Percentiles rank a stretch among this genome's conserved stretches.
Conservation (phyloP, 2,797 vertebrate species). For the Urocyon cinereoargenteus region DNA sequence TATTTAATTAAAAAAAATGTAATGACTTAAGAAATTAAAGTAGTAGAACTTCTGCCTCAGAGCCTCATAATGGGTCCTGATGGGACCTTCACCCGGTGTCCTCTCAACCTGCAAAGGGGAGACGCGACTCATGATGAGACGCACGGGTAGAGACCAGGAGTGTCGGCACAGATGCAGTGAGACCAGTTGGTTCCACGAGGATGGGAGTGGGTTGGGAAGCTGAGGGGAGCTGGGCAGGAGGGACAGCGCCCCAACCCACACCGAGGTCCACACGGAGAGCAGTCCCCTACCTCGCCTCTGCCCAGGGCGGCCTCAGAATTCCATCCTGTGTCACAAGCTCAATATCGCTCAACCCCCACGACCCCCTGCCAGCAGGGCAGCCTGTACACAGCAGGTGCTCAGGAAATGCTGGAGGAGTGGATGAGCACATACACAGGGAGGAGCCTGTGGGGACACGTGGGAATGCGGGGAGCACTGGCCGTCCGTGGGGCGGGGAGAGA, state of each 20-base stretch:
- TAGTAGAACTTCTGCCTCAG: neutral
- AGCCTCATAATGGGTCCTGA: neutral
- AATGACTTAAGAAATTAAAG: neutral
- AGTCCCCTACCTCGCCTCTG: neutral
- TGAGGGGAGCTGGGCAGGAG: neutral
- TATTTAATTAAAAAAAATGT: neutral
- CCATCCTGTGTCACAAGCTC: neutral
- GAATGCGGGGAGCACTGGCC: too few species aligned
- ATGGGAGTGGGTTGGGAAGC: neutral
- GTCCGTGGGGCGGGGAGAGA: too few species aligned
- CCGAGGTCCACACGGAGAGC: neutral
- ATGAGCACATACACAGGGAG: neutral
- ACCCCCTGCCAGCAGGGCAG: neutral
- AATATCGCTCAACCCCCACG: neutral
- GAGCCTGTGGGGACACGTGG: too few species aligned
- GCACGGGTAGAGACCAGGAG: neutral
- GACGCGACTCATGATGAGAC: neutral
- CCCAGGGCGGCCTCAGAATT: neutral
- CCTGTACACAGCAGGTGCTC: neutral
- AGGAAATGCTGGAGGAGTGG: neutral
- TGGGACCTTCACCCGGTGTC: neutral
- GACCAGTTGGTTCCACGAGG: neutral
- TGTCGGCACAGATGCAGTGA: too few species aligned
- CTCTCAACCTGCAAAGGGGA: neutral
- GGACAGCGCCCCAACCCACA: neutral